phyloP scores from a whole-genome alignment of 2,113 vertebrate species.

The Myotis lucifugus region DNA sequence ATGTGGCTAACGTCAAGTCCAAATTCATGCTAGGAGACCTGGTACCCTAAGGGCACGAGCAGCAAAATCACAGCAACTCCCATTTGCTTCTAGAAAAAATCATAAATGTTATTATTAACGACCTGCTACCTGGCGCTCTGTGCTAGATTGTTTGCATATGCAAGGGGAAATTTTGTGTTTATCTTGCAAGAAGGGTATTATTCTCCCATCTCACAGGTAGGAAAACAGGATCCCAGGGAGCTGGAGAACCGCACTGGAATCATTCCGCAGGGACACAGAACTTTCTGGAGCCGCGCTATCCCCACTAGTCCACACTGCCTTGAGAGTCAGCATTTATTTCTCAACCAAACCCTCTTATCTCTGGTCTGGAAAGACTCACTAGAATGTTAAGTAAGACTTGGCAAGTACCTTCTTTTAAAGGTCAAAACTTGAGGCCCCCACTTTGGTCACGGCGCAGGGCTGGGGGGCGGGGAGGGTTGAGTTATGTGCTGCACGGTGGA shows the following conservation, averaged over 20 bases:
- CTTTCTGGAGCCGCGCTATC: not conserved
- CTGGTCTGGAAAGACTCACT: not conserved
- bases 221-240: not conserved
- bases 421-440: not conserved
- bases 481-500: not conserved
- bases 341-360: not conserved
- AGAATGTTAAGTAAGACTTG: not conserved
- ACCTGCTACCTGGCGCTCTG: not conserved
- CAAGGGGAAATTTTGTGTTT: not conserved
- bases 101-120: not conserved
- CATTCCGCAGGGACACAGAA: not conserved
- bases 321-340: not conserved
- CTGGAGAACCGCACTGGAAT: not conserved
- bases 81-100: not conserved
- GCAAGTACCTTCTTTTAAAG: not conserved
- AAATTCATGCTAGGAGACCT: not conserved
- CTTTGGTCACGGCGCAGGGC: not conserved
- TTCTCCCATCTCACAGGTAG: not conserved
- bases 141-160: not conserved
- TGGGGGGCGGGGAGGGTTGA: not conserved
- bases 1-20: not conserved
- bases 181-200: not conserved
- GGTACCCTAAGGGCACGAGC: not conserved
- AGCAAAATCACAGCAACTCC: not conserved
- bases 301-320: not conserved